Conservation (phyloP, 30 jellyfish, hydroid and myxozoan genomes). For the Cassiopea xamachana region DNA sequence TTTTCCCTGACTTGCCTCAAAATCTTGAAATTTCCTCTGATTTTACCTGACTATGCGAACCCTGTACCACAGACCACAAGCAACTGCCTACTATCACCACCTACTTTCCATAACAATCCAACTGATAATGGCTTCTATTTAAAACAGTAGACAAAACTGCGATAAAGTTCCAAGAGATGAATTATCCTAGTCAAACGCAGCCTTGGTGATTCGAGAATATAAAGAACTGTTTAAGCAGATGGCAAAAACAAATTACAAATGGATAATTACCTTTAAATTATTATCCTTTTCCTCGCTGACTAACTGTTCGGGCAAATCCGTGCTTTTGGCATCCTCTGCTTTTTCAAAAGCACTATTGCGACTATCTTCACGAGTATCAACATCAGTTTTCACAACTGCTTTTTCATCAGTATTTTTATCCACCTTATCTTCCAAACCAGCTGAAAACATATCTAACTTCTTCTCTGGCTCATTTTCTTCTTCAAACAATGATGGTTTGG, state of each 20-base stretch:
- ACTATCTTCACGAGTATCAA: background rate
- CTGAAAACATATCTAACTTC: slow-evolving; percentile 68
- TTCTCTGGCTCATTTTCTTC: slow-evolving; percentile 65
- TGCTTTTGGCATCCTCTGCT: background rate
- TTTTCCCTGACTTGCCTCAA: no score
- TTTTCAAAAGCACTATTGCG: background rate
- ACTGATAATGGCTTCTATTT: no score
- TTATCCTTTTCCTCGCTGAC: background rate
- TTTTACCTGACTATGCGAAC: no score
- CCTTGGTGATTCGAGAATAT: no score
- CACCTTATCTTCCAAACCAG: slow-evolving; percentile 37
- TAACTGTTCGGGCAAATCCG: background rate
- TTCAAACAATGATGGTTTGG: slow-evolving; percentile 62
- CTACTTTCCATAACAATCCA: no score
- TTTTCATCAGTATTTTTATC: background rate
- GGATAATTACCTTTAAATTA: background rate
- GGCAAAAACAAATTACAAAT: background rate
- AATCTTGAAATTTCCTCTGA: no score
- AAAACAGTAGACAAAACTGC: no score
- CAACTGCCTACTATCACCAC: no score
- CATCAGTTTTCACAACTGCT: background rate
- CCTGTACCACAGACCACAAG: no score
- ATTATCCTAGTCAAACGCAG: no score
- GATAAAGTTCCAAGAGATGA: no score
- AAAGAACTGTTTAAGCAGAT: no score